Base-by-base conservation (phyloP, 2,113 vertebrate genomes). In the Mustela nigripes region DNA sequence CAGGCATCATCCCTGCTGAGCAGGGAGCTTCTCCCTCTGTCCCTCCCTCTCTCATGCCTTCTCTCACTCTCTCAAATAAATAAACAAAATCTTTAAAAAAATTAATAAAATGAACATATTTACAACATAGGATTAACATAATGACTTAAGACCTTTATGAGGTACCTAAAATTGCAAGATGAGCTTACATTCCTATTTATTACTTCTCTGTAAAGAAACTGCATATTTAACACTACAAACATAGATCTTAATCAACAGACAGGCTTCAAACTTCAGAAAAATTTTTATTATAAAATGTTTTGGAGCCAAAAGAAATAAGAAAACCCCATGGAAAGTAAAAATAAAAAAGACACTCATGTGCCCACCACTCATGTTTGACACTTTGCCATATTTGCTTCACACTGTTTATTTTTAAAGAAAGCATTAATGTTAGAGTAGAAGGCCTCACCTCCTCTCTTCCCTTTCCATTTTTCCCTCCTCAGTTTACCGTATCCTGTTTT, bases 281-380 rank as follows among this genome's bases (percentile, higher is more conserved):
- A 7, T 1, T 58, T n/a, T 79, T 83, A 91, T 69, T 73, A 39
- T 78, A 26, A 91, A 91, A 93, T 89, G n/a, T 82, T 94, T 92
- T 48, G 63, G 48, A 81, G 48, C n/a, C 4, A 11, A 11, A 53
- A 53, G 18, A 79, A 79, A 24, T 89, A 84, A 89, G 81, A 86
- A 76, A 56, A 67, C 31, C 7, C 9, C 48, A 81, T 2, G 65
- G 67, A 89, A 60, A 87, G 24, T 67, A 82, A 94, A 95, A 91
- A 48, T 50, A 48, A 71, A 50, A 71, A 94, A 83, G 10, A 81
- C 31, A 93, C 19, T 42, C n/a, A 14, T 5, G 6, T 80, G 31
- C 42, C 26, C 60, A 53, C 36, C 36, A 53, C 16, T 73, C 33
- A 90, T 26, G 62, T 60, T 79, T 69, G 88, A 45, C 21, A 31